Base-by-base conservation (phyloP, 1,140 invertebrate species). In the Agrilus planipennis region DNA sequence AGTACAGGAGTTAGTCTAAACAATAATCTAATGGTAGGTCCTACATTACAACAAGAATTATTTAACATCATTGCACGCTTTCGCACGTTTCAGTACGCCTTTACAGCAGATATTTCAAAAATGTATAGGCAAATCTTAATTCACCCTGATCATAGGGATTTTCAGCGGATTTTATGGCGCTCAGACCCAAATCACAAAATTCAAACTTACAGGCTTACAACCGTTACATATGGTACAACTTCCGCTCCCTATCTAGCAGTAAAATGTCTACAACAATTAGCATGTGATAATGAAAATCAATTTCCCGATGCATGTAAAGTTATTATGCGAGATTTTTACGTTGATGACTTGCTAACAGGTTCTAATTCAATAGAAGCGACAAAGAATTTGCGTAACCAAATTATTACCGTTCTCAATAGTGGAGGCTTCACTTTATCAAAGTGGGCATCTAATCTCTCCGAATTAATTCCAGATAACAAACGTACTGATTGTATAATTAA, bases 161-260 rank as follows among this genome's bases (percentile, higher is more conserved):
- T 57, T 14, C 55, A 62, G 37, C 42, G 54, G 19, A 60, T 65
- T 11, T 11, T 63, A 0, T 64, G 62, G 48, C 20, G 46, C 7
- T 38, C 30, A 39, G 34, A 44, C 16, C 15, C 16, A 11, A 18
- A 0, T 19, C 20, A 44, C 19, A 21, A 12, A n/a, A 23, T 50
- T 7, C 31, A 23, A 18, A 14, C 20, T 20, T 61, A 28, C 21
- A 22, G 34, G 9, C 29, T 53, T 6, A 52, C 45, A 0, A 56
- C 46, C 2, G 27, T 56, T 4, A 55, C 54, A 1, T 55, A 53
- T 39, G 52, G 53, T 1, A 48, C 43, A 16, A 40, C 46, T 18
- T 53, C 52, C 15, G 53, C 61, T 11, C 54, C 58, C 16, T 65
- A n/a, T n/a, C n/a, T n/a, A n/a, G n/a, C n/a, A n/a, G n/a, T n/a